Conservation (phyloP, 2,888 invertebrate genomes). For the Mylabris sibirica region DNA sequence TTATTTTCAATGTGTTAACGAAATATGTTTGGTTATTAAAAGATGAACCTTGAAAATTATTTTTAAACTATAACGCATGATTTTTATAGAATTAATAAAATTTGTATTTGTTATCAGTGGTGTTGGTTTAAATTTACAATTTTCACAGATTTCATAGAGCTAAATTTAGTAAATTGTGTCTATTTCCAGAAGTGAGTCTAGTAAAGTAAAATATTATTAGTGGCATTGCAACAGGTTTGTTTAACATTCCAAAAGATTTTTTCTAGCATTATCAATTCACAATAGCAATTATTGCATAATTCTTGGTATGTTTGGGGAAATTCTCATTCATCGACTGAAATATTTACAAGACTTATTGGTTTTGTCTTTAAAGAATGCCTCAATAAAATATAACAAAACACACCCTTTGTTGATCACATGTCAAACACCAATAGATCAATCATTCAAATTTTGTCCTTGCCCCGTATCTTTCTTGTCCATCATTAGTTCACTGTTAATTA, state of each 20-base stretch:
- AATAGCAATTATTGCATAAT: too few relatives aligned
- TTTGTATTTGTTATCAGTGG: background rate
- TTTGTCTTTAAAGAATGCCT: background rate
- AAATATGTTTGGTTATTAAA: background rate
- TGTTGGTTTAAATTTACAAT: background rate
- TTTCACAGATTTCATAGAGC: background rate
- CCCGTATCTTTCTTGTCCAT: background rate
- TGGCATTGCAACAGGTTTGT: conserved; percentile 29
- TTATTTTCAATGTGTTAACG: background rate
- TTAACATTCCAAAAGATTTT: conserved; percentile 13
- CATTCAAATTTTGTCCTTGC: background rate
- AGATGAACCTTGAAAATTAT: background rate
- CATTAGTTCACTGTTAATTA: background rate
- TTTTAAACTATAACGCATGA: background rate
- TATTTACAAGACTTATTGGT: too few relatives aligned
- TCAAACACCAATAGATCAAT: background rate
- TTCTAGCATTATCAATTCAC: background rate
- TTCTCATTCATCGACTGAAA: too few relatives aligned
- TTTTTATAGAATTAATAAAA: background rate
- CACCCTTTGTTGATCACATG: background rate
- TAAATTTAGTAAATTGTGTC: conserved; percentile 17
- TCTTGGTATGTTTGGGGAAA: too few relatives aligned
- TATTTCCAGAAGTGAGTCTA: conserved; percentile 19
- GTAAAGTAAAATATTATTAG: conserved; percentile 22
- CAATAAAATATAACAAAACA: background rate